A percentile compares a stretch with the other conserved stretches of the same genome.
phyloP scores from a whole-genome alignment of 2,113 vertebrate genomes.

The Cygnus buccinator region DNA sequence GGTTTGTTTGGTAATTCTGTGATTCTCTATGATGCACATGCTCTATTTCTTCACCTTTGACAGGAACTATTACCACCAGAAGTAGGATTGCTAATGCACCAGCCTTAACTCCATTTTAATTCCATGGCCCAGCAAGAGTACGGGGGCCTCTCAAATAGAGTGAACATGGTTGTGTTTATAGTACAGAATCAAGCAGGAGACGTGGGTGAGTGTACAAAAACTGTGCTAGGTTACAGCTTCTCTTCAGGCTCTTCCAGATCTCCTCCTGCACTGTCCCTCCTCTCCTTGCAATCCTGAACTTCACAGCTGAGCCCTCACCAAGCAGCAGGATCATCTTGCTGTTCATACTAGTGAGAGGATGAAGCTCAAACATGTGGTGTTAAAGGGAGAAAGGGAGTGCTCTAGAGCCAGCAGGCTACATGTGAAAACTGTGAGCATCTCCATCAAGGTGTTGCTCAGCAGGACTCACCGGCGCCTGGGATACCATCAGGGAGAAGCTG shows the following conservation, averaged over 20 bases:
- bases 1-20: not conserved
- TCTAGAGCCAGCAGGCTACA: not conserved
- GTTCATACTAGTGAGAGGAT: not conserved
- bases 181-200: not conserved
- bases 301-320: not conserved
- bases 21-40: not conserved
- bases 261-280: not conserved
- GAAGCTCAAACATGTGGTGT: not conserved
- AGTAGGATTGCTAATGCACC: not conserved
- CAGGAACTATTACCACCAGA: not conserved
- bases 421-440: not conserved
- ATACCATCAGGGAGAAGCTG: not conserved
- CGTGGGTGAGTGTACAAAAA: not conserved
- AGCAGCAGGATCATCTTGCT: not conserved
- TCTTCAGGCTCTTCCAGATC: not conserved
- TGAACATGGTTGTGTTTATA: not conserved
- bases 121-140: not conserved
- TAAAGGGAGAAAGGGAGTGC: not conserved
- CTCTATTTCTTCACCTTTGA: not conserved
- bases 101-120: not conserved
- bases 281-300: not conserved
- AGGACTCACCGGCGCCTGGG: not conserved
- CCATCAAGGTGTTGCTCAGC: not conserved
- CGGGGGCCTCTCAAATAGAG: not conserved
- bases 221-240: not conserved